Evolutionary conservation across 2,797 vertebrate species (phyloP), one percentile per base, ranked within the genome.

Genomic region (Parotocinclus haroldoi): DNA sequence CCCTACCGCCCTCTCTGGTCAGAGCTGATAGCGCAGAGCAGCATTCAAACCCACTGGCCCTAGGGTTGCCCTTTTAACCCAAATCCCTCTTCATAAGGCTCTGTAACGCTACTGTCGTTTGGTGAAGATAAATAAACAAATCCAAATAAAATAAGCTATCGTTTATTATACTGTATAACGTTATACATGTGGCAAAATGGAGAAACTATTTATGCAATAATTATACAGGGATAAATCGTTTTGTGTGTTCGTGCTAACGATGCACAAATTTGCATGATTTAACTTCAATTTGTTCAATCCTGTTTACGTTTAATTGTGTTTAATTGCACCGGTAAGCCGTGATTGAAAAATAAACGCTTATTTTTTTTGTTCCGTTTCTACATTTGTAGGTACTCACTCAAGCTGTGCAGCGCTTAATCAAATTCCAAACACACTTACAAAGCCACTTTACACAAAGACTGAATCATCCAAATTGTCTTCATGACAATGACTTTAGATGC

Each of bases 391-490:
- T 27, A 27, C 5, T 27, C 40, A 53, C 38, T 52, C 66, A 58
- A 39, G 58, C 49, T 61, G 42, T 54, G 58, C 19, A 45, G 36
- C 17, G n/a, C 49, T 51, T 36, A 66, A 50, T 66, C 16, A 16
- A 58, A 57, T 11, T 13, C 51, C 17, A 52, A 16, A 52, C 52
- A 48, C 10, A 12, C 36, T 9, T 36, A 52, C 48, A 57, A 44
- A 58, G n/a, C 38, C 44, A 54, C 71, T 63, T 63, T 58, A 3
- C 13, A 66, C 49, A 42, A 69, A 69, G 52, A 66, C 39, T 48
- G 57, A 63, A 62, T 67, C 27, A 17, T 71, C 66, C 65, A 58
- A 55, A 71, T 66, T 67, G 55, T 65, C 55, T 61, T 71, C 54
- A 58, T 37, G 55, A 68, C 54, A 59, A 18, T 39, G 69, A 64